These are phyloP conservation scores for Aphrocallistes beatrix DNA, from an alignment of 37 sponge, comb jelly and placozoan species.

Conservation along the genomic window DNA sequence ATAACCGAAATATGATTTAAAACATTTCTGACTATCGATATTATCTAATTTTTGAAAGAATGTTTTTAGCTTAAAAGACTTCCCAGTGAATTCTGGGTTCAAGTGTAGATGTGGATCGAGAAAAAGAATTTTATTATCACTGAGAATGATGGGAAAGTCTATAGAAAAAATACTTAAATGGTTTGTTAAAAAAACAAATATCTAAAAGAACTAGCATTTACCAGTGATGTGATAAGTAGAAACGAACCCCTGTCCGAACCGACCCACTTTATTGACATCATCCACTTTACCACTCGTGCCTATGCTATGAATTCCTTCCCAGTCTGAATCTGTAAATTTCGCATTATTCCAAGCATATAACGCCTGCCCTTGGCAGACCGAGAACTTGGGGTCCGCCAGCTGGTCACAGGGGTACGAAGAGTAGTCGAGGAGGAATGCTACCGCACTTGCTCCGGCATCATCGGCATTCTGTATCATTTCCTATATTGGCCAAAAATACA, in stretches of 20 bases:
- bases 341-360: background rate
- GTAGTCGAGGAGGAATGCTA: constrained; percentile 58
- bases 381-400: background rate
- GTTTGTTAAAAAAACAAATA: background rate
- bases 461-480: constrained; percentile 65
- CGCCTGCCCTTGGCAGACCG: background rate
- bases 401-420: constrained; percentile 22
- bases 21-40: background rate
- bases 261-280: background rate
- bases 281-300: background rate
- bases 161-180: background rate
- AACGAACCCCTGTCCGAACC: background rate
- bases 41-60: background rate
- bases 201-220: background rate
- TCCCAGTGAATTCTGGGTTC: background rate
- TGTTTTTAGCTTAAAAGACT: background rate
- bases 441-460: constrained; percentile 62
- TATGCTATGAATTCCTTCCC: background rate
- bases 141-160: constrained; percentile 54
- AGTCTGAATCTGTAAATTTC: background rate
- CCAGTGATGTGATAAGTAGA: background rate
- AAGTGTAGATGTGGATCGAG: constrained; percentile 54
- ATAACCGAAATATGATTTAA: background rate
- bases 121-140: constrained; percentile 35
- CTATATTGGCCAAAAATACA: background rate